Percentiles rank a stretch among this genome's conserved stretches.
These are phyloP conservation scores for Cetoscarus ocellatus DNA, from an alignment of 2,797 vertebrate genomes.

Conservation along the genomic window DNA sequence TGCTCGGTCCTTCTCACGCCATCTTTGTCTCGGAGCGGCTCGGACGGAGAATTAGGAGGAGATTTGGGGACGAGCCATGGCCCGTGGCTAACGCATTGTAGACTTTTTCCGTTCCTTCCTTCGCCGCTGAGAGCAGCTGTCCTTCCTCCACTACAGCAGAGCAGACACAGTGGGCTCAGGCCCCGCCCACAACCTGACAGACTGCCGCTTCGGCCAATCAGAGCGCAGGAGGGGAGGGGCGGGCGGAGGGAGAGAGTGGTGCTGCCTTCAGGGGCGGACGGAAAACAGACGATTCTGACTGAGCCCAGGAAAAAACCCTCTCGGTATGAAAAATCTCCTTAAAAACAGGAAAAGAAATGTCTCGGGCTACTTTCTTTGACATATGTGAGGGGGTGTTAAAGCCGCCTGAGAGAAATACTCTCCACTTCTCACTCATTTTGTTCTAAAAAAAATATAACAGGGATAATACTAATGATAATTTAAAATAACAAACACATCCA, in stretches of 20 bases:
- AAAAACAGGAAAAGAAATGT: not conserved
- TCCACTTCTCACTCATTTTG: not conserved
- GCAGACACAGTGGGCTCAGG: conserved; percentile 48
- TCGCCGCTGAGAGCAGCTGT: conserved; percentile 75
- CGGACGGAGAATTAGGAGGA: conserved; percentile 25
- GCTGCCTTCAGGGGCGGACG: conserved; percentile 58
- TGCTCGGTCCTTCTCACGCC: conserved; percentile 69
- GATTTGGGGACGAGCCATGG: conserved; percentile 44
- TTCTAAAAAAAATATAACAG: not conserved
- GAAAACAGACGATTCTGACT: conserved; percentile 29
- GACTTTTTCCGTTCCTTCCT: conserved; percentile 50
- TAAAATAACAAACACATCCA: not conserved
- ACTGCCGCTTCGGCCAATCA: conserved; percentile 63
- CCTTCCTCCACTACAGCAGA: conserved; percentile 56
- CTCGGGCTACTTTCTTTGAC: conserved; percentile 1
- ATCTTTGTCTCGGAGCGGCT: conserved; percentile 49
- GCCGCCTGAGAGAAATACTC: not conserved
- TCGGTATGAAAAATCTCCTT: not conserved
- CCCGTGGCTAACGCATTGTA: conserved; percentile 62
- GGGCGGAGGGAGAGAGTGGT: conserved; percentile 2
- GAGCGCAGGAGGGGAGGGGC: conserved; percentile 22
- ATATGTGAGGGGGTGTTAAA: not conserved
- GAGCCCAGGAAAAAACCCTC: not conserved
- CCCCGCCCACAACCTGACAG: conserved; percentile 64
- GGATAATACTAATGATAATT: not conserved